A percentile compares a stretch with the other conserved stretches of the same genome.
Conservation (phyloP, 2,797 vertebrate genomes). For the Bovichtus diacanthus region DNA sequence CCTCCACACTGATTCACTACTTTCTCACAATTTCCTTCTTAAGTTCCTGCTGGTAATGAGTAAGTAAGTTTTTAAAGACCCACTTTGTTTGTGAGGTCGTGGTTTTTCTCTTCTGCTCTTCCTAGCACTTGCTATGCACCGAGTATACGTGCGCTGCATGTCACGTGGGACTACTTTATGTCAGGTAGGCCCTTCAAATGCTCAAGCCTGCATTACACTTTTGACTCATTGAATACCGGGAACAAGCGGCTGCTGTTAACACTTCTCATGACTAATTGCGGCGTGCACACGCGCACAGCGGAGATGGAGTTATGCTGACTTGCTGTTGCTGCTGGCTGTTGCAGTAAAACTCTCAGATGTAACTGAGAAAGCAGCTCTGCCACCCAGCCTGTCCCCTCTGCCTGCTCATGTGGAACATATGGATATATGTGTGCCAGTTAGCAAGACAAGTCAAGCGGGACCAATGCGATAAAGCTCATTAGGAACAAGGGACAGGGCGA, state of each 20-base stretch:
- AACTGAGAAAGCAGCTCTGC: conserved; percentile 82
- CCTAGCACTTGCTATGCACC: not conserved
- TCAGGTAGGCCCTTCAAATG: conserved; percentile 26
- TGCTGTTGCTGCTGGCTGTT: conserved; percentile 78
- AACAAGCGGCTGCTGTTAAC: conserved; percentile 51
- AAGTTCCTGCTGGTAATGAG: not conserved
- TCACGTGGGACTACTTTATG: not conserved
- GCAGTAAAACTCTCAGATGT: conserved; percentile 77
- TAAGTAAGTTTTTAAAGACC: not conserved
- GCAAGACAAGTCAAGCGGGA: conserved; percentile 83
- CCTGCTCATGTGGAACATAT: conserved; percentile 82
- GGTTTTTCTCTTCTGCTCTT: not conserved
- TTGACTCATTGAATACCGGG: conserved; percentile 49
- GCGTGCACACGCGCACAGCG: conserved; percentile 24
- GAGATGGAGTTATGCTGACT: conserved; percentile 75
- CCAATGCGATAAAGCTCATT: conserved; percentile 85
- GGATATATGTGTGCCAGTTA: conserved; percentile 85
- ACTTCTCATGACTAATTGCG: conserved; percentile 68
- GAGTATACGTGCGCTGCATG: not conserved
- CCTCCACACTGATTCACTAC: not conserved
- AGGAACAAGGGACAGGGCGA: conserved; percentile 73
- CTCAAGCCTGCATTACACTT: conserved; percentile 25
- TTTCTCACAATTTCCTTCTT: not conserved
- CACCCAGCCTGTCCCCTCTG: conserved; percentile 79
- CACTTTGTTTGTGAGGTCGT: not conserved